These are phyloP conservation scores for Cylloceria caligata DNA, from an alignment of 2,888 invertebrate genomes.

Conservation along the genomic window DNA sequence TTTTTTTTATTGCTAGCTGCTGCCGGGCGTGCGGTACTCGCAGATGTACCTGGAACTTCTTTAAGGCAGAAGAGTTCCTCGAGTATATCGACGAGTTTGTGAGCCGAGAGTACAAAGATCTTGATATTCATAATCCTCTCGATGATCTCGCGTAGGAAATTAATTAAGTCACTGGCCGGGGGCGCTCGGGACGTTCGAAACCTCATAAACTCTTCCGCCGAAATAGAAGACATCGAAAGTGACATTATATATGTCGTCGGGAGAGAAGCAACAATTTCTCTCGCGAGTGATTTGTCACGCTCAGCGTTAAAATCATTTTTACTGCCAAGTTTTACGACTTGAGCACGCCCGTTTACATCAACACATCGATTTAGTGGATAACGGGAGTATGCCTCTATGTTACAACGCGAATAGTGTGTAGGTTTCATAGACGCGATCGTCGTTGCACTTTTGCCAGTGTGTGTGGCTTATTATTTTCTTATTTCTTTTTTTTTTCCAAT, in stretches of 20 bases:
- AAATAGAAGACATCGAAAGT: conserved; percentile 53
- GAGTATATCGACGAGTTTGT: conserved; percentile 31
- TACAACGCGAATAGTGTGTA: conserved; percentile 81
- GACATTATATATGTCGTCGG: conserved; percentile 42
- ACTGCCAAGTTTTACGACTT: conserved; percentile 73
- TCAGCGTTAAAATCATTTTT: conserved; percentile 62
- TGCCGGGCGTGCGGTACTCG: conserved; percentile 79
- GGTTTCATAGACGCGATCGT: conserved; percentile 70
- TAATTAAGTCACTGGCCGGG: conserved; percentile 64
- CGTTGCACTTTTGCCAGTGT: conserved; percentile 57
- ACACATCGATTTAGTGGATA: conserved; percentile 82
- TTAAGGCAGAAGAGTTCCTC: conserved; percentile 53
- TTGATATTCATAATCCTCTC: conserved; percentile 34
- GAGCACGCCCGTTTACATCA: conserved; percentile 81
- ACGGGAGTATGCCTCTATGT: conserved; percentile 81
- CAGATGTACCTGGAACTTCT: conserved; percentile 43
- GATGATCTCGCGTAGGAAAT: conserved; percentile 45
- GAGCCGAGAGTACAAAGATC: conserved; percentile 40
- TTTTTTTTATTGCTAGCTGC: conserved; percentile 81
- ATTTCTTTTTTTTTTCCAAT: conserved; percentile 44
- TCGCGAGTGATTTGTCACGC: conserved; percentile 57
- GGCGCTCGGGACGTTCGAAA: conserved; percentile 31
- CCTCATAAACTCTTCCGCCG: conserved; percentile 61
- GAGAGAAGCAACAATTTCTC: conserved; percentile 43
- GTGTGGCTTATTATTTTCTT: conserved; percentile 36